Evolutionary conservation across 2,797 vertebrate genomes (phyloP), one percentile per base, ranked within the genome.

Genomic region (Bucorvus abyssinicus): DNA sequence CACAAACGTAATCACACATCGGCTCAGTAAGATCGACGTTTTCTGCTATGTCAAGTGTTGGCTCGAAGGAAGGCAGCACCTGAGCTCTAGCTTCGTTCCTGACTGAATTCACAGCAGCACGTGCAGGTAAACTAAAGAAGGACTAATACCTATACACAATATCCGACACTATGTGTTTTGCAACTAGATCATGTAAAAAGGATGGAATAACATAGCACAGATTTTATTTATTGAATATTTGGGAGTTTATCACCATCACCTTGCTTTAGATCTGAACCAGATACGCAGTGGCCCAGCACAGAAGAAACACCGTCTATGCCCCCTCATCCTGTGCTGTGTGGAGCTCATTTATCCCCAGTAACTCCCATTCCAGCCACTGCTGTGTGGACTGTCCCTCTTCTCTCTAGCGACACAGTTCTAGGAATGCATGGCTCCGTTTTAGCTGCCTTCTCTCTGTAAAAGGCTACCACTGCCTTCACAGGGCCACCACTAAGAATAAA

Each of bases 251-350:
- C 78, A 23, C 14, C 20, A 42, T 6, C 21, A 13, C 12, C 18
- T 70, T 26, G 14, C 26, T 45, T 14, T 0, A 56, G 75, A 56
- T 52, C 40, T 21, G 69, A 69, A 40, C 8, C 32, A 49, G 36
- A 9, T 3, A 29, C 0, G 3, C 8, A 52, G 10, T 3, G 34
- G 22, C 44, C 18, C 1, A 3, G 65, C 32, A 44, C 29, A 61
- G 16, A 38, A 63, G 40, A 53, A 83, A 61, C 9, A 17, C 14
- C 73, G 29, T 2, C 38, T 10, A 24, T 18, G 13, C 14, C 52
- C 45, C 32, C 11, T 29, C 34, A 42, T 30, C 23, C 44, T 44
- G 57, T 56, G 57, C 74, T 60, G 57, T 4, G 0, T 0, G 8
- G 26, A 75, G 30, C 23, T 68, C 27, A 2, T 34, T 61, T 20